These are phyloP conservation scores for Serilophus lunatus DNA, from an alignment of 2,113 vertebrate genomes.

Conservation along the genomic window DNA sequence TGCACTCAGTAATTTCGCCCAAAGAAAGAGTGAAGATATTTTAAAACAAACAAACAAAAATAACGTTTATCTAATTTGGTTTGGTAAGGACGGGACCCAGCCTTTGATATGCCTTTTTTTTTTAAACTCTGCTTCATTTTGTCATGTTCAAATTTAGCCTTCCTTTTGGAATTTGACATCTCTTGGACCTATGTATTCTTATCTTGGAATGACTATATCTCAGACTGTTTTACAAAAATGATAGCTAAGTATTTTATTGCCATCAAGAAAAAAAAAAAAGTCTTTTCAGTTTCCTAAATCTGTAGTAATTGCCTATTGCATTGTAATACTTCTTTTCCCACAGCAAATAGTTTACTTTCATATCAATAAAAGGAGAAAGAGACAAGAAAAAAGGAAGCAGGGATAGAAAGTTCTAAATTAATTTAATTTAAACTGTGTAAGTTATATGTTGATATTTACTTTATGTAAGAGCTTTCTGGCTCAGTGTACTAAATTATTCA, in stretches of 20 bases:
- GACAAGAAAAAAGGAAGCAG: neutral
- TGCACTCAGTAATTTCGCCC: neutral
- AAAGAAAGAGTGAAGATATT: neutral
- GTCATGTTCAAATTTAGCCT: neutral
- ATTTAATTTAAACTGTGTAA: neutral
- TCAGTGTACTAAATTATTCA: neutral
- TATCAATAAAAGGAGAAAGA: neutral
- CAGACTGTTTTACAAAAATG: neutral
- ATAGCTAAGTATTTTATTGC: neutral
- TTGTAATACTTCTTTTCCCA: neutral
- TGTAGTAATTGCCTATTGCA: neutral
- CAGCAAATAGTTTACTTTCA: neutral
- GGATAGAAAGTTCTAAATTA: neutral
- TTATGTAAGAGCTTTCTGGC: neutral
- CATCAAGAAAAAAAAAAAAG: neutral
- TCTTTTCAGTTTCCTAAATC: neutral
- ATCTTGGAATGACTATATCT: neutral
- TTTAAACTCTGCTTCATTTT: neutral
- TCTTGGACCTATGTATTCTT: neutral
- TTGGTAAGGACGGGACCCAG: fast-evolving
- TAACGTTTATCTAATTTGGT: neutral
- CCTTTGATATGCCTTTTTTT: neutral
- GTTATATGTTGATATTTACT: neutral
- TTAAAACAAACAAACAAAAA: neutral
- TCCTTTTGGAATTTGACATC: neutral